phyloP scores from a whole-genome alignment of 2,797 vertebrate genomes.

The Leptatherina wallacei region DNA sequence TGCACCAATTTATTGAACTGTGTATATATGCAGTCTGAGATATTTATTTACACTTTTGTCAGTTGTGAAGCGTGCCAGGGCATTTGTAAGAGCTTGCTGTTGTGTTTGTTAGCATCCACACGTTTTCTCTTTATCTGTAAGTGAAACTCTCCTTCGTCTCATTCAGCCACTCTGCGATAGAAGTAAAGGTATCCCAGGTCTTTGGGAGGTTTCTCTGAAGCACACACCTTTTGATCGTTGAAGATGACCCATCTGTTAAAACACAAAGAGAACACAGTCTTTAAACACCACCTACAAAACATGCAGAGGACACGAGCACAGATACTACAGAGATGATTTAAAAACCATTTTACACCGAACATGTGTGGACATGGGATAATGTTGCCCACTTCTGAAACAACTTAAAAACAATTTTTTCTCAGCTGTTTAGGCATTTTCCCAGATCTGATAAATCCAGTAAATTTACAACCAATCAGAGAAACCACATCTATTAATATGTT shows the following conservation, averaged over 20 bases:
- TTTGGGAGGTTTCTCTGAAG: constrained; percentile 98
- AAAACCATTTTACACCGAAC: neutral
- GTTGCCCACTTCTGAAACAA: constrained; percentile 52
- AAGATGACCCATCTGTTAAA: constrained; percentile 96
- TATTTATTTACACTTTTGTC: constrained; percentile 68
- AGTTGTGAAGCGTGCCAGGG: constrained; percentile 66
- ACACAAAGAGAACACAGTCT: constrained; percentile 5
- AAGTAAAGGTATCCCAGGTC: constrained; percentile 99
- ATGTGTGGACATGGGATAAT: neutral
- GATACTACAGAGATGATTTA: neutral
- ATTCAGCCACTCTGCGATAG: constrained; percentile 93
- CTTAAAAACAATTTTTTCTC: neutral
- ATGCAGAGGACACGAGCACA: neutral
- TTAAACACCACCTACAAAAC: neutral
- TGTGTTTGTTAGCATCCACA: constrained; percentile 48
- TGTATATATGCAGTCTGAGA: constrained; percentile 58
- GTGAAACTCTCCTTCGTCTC: constrained; percentile 62
- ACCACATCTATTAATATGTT: neutral
- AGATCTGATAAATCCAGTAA: neutral
- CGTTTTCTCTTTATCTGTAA: constrained; percentile 8
- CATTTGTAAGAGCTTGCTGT: constrained; percentile 69
- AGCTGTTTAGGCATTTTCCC: neutral
- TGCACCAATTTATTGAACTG: constrained; percentile 54
- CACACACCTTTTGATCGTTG: constrained; percentile 98
- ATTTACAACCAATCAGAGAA: neutral